Conservation (phyloP, 2,113 vertebrate genomes). For the Cettia cetti region DNA sequence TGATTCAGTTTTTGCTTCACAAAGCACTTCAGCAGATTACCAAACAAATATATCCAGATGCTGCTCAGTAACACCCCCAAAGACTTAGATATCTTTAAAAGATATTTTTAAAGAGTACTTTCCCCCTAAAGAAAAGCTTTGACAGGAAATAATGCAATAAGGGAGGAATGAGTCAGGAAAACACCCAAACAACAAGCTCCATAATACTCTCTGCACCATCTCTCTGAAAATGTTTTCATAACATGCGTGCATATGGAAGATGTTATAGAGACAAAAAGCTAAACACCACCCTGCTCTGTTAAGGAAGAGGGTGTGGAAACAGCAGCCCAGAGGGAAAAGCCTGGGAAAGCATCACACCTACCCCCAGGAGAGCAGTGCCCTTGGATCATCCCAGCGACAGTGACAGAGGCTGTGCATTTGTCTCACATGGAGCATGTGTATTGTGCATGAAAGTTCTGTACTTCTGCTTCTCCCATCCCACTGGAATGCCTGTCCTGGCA, state of each 20-base stretch:
- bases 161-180: background rate
- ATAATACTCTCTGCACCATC: background rate
- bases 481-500: background rate
- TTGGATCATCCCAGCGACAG: accelerated
- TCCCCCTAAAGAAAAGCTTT: background rate
- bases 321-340: background rate
- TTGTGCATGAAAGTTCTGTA: background rate
- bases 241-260: accelerated
- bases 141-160: background rate
- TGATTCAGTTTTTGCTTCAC: background rate
- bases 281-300: background rate
- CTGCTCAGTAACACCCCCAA: background rate
- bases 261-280: background rate
- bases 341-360: background rate
- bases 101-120: background rate
- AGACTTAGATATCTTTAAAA: background rate
- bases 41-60: background rate
- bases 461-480: background rate
- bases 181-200: background rate
- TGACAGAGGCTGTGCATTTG: background rate
- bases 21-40: background rate
- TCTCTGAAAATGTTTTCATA: background rate
- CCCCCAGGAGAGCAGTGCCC: accelerated
- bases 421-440: accelerated
- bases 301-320: background rate